A percentile compares a stretch with the other conserved stretches of the same genome.
These are phyloP conservation scores for Oreochromis mossambicus DNA, from an alignment of 2,797 vertebrate genomes.

Conservation along the genomic window DNA sequence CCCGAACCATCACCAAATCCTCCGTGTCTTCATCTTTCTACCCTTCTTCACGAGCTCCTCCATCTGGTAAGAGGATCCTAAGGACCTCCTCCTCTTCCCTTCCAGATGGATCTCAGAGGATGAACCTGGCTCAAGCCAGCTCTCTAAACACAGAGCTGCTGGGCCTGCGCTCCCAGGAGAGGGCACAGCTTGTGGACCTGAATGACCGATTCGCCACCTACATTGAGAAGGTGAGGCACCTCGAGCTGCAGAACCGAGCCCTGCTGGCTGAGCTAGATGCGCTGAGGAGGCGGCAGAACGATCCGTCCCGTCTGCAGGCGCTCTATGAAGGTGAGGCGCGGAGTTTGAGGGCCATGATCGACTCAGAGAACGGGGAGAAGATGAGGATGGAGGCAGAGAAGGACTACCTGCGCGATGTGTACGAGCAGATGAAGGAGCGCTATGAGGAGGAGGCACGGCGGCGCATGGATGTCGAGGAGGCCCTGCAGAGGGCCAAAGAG, in stretches of 20 bases:
- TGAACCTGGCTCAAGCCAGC: slow-evolving; percentile 74
- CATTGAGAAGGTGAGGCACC: slow-evolving; percentile 80
- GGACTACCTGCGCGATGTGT: slow-evolving; percentile 69
- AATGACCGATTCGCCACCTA: slow-evolving; percentile 84
- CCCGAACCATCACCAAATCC: slow-evolving; percentile 56
- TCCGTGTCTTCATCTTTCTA: slow-evolving; percentile 62
- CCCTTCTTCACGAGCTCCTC: slow-evolving; percentile 51
- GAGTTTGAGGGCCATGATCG: slow-evolving; percentile 74
- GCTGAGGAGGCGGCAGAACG: slow-evolving; percentile 65
- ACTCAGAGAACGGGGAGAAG: slow-evolving; percentile 77
- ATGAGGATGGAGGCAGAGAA: slow-evolving; percentile 73
- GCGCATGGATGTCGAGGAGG: slow-evolving; percentile 67
- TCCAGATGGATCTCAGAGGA: slow-evolving; percentile 46
- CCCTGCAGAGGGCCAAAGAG: slow-evolving; percentile 66
- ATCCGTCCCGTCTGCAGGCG: slow-evolving; percentile 76
- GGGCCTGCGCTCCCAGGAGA: slow-evolving; percentile 77
- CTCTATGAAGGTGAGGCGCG: slow-evolving; percentile 78
- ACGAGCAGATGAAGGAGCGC: slow-evolving; percentile 68
- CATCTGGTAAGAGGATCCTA: slow-evolving; percentile 48
- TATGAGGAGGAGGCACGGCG: slow-evolving; percentile 68
- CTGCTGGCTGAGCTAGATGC: slow-evolving; percentile 78
- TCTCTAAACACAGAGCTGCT: slow-evolving; percentile 79
- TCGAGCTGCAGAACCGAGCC: slow-evolving; percentile 81
- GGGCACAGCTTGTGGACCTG: slow-evolving; percentile 79
- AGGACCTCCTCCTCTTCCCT: slow-evolving; percentile 49